Conservation (phyloP, 2,113 vertebrate species). For the Trichomycterus rosablanca region DNA sequence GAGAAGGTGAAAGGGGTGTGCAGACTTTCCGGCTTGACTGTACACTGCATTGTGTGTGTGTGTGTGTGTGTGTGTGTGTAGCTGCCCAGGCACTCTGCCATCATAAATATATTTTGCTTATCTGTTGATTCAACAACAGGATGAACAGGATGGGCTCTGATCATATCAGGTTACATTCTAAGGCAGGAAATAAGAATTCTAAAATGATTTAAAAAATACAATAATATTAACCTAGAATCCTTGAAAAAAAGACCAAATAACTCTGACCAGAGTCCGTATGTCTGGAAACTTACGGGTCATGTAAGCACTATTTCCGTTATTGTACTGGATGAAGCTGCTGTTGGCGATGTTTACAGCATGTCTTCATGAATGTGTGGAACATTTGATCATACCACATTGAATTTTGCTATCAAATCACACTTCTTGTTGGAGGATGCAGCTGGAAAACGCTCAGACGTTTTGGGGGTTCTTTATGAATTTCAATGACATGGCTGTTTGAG, state of each 20-base stretch:
- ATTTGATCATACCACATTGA: constrained; percentile 14
- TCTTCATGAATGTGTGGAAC: constrained; percentile 33
- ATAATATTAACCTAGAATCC: constrained; percentile 53
- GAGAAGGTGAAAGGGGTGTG: too few species aligned
- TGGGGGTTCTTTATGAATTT: constrained; percentile 16
- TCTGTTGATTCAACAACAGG: constrained; percentile 62
- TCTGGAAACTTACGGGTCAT: constrained; percentile 41
- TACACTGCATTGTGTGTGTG: too few species aligned
- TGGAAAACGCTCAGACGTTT: neutral
- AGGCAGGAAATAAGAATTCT: constrained; percentile 65
- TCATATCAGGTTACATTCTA: constrained; percentile 54
- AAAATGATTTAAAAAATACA: constrained; percentile 50
- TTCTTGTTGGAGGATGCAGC: neutral
- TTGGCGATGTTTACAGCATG: constrained; percentile 29
- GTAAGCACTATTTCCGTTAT: too few species aligned
- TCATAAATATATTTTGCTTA: constrained; percentile 56
- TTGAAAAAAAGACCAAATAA: constrained; percentile 61
- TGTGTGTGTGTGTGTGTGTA: constrained; percentile 32
- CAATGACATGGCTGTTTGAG: constrained; percentile 18
- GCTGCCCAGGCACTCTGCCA: constrained; percentile 61
- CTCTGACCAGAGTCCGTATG: constrained; percentile 48
- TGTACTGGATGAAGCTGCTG: too few species aligned
- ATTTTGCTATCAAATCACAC: too few species aligned
- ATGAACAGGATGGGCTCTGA: constrained; percentile 52
- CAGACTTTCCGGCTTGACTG: too few species aligned